phyloP scores from a whole-genome alignment of 2,113 vertebrate genomes.

The Psilopogon haemacephalus region DNA sequence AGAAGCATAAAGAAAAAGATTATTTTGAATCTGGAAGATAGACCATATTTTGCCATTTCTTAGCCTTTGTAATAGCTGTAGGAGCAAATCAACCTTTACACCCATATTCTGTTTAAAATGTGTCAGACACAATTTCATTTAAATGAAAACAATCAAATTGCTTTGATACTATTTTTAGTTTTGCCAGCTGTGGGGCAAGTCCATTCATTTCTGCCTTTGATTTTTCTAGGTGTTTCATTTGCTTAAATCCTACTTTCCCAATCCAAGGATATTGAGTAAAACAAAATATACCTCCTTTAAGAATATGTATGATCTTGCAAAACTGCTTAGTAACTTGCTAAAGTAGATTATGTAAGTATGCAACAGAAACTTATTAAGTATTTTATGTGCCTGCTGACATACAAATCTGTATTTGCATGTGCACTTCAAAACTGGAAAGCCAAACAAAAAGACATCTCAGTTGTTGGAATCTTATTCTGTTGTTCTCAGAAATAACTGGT shows the following conservation, averaged over 20 bases:
- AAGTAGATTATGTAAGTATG: background rate
- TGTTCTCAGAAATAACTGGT: background rate
- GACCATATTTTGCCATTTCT: background rate
- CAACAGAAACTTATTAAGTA: background rate
- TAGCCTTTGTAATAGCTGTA: background rate
- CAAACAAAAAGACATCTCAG: background rate
- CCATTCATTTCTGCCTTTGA: background rate
- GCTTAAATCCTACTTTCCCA: background rate
- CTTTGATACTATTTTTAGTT: background rate
- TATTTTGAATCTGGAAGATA: background rate
- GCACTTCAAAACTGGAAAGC: background rate
- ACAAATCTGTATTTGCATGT: background rate
- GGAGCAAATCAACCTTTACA: background rate
- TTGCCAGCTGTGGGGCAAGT: background rate
- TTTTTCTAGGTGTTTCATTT: background rate
- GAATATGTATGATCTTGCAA: background rate
- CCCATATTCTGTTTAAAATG: background rate
- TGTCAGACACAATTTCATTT: background rate
- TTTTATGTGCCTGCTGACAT: background rate
- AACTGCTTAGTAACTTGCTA: background rate
- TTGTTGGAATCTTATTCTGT: background rate
- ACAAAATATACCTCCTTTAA: background rate
- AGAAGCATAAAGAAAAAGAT: background rate
- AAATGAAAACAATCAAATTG: background rate
- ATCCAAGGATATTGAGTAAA: background rate